Evolutionary conservation across 1,140 invertebrate species (phyloP).

Genomic region (Apolygus lucorum): DNA sequence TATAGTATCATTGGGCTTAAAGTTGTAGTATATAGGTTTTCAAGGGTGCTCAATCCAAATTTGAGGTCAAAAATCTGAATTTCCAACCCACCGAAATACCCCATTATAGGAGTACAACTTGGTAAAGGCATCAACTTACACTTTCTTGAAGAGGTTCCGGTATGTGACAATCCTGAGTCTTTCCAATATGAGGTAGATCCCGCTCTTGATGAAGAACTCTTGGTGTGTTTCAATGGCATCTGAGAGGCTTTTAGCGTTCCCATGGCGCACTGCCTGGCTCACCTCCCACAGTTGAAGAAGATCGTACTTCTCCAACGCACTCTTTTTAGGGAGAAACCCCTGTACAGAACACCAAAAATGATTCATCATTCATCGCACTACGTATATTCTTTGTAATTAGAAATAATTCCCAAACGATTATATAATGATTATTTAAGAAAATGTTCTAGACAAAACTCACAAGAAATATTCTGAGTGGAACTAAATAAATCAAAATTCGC

Average conservation of each 20-base stretch:
- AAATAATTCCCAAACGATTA: neutral
- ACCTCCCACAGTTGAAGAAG: slow-evolving; percentile 83
- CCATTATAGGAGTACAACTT: no score
- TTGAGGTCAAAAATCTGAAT: no score
- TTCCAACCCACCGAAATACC: no score
- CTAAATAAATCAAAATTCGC: slow-evolving; percentile 88
- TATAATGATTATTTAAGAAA: no score
- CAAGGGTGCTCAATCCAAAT: no score
- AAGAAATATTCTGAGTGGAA: slow-evolving; percentile 79
- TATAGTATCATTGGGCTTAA: no score
- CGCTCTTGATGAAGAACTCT: slow-evolving; percentile 86
- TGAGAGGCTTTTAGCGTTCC: slow-evolving; percentile 78
- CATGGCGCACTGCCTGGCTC: slow-evolving; percentile 72
- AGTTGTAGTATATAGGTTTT: no score
- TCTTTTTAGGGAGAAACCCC: slow-evolving; percentile 77
- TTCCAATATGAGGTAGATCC: slow-evolving; percentile 94
- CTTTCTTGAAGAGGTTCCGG: slow-evolving; percentile 93
- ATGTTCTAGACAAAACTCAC: no score
- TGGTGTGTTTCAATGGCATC: slow-evolving; percentile 78
- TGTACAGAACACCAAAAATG: no score
- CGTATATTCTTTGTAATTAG: slow-evolving; percentile 3
- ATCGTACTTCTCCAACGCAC: slow-evolving; percentile 79
- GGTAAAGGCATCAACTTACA: no score
- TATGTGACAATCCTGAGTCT: slow-evolving; percentile 93
- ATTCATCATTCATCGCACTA: no score